Evolutionary conservation across 1,140 invertebrate species (phyloP), one percentile per base, ranked within the genome.

Genomic region (Drosophila rhopaloa): DNA sequence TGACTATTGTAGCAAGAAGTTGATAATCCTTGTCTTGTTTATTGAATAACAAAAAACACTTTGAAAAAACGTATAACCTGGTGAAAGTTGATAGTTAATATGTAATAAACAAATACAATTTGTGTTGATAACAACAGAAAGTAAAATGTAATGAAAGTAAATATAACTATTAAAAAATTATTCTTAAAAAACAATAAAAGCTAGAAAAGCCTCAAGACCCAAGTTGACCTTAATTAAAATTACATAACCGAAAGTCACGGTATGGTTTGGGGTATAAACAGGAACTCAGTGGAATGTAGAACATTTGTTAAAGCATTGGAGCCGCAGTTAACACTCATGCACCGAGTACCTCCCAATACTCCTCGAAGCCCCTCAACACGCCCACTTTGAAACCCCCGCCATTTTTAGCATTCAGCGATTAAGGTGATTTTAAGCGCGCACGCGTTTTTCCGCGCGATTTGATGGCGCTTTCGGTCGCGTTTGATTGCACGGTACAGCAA

Each of bases 391-490:
- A 27, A 27, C 24, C 4, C 27, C n/a, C 27, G 2, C 10, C 8
- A n/a, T 14, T 29, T 47, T 47, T 29, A 57, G 41, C 11, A 35
- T 53, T 54, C 41, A 46, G 44, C 81, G 58, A 63, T 67, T 78
- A 72, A 85, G 82, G 77, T 86, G 78, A 75, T 86, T 68, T 40
- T 75, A 76, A 67, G 61, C 29, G 59, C 72, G 46, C 57, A 38
- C 73, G 82, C 74, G 63, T 86, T 85, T 85, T 81, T 85, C 82
- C 75, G 70, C 74, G 75, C 81, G 81, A 85, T 86, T 85, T 85
- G 81, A 81, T 85, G 61, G 68, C 75, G 82, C 82, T 81, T 86
- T 85, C 80, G 75, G 78, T 62, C 74, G 68, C 72, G 58, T 85
- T 86, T 86, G 82, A 86, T 85, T 86, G 79, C 74, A 43, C 41